Evolutionary conservation across 1,140 invertebrate species (phyloP).

Genomic region (Teleopsis dalmanni): DNA sequence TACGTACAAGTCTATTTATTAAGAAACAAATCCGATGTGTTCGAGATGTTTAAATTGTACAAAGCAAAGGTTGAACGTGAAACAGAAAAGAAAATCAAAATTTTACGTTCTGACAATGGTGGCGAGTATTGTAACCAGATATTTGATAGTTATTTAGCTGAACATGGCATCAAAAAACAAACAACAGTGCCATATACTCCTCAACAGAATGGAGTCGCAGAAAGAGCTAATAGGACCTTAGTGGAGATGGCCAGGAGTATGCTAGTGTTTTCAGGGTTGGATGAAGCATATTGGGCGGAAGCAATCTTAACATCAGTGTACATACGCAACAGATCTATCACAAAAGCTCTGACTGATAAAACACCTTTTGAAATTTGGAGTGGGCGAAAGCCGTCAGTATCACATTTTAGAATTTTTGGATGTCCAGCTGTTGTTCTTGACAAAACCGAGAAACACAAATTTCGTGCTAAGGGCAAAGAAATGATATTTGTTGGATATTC

Average conservation of each 20-base stretch:
- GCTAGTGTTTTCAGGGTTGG: slow-evolving; percentile 10
- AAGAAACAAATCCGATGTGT: too few relatives aligned
- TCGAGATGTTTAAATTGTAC: too few relatives aligned
- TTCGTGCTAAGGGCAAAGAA: too few relatives aligned
- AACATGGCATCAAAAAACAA: slow-evolving; percentile 15
- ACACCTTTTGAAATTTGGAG: slow-evolving; percentile 19
- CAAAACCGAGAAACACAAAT: too few relatives aligned
- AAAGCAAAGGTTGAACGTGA: slow-evolving; percentile 6
- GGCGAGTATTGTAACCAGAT: slow-evolving; percentile 1
- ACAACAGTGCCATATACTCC: slow-evolving; percentile 15
- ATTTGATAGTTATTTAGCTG: slow-evolving; percentile 5
- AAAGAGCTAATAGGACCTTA: slow-evolving; percentile 13
- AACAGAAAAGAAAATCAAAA: slow-evolving; percentile 9
- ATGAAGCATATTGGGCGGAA: slow-evolving; percentile 20
- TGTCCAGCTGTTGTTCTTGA: too few relatives aligned
- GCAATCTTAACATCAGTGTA: slow-evolving; percentile 17
- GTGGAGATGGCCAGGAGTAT: slow-evolving; percentile 18
- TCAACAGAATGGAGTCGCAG: slow-evolving; percentile 19
- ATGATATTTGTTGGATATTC: too few relatives aligned
- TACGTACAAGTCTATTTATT: too few relatives aligned
- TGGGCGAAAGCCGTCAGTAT: not conserved
- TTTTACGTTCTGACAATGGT: slow-evolving; percentile 5
- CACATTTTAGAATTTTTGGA: slow-evolving; percentile 5
- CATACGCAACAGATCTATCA: slow-evolving; percentile 16
- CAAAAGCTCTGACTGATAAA: slow-evolving; percentile 22